Percentiles rank a stretch among this genome's conserved stretches.
phyloP scores from a whole-genome alignment of 2,888 invertebrate genomes.

The Pomacea canaliculata region DNA sequence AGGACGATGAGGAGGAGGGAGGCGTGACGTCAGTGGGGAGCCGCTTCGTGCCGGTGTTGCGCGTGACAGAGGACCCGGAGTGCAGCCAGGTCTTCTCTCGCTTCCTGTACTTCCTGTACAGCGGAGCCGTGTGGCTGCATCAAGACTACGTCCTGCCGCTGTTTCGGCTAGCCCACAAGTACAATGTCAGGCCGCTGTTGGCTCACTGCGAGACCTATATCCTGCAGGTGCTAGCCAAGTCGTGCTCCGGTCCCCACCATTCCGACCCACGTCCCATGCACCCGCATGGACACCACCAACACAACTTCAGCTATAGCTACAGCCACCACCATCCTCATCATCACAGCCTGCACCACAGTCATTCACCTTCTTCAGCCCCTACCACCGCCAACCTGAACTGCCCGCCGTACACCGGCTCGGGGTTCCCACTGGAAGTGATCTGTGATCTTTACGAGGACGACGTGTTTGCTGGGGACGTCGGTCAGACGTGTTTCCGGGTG shows the following conservation, averaged over 20 bases:
- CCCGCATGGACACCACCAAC: neutral
- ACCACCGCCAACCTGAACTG: slow-evolving; percentile 33
- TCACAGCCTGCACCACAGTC: slow-evolving; percentile 17
- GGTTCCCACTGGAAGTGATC: slow-evolving; percentile 34
- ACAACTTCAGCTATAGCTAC: slow-evolving; percentile 12
- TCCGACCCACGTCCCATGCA: slow-evolving; percentile 10
- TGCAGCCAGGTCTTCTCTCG: slow-evolving; percentile 63
- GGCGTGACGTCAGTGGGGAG: slow-evolving; percentile 16
- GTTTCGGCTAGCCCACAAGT: slow-evolving; percentile 63
- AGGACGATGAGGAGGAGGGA: slow-evolving; percentile 5
- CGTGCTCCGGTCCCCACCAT: slow-evolving; percentile 17
- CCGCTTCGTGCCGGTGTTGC: slow-evolving; percentile 45
- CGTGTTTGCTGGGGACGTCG: slow-evolving; percentile 46
- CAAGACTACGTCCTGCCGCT: slow-evolving; percentile 64
- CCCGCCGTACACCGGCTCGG: slow-evolving; percentile 30
- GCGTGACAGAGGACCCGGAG: slow-evolving; percentile 56
- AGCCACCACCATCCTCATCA: slow-evolving; percentile 13
- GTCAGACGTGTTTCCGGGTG: slow-evolving; percentile 52
- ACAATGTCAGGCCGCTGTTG: slow-evolving; percentile 56
- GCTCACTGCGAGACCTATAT: slow-evolving; percentile 64
- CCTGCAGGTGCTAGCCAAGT: slow-evolving; percentile 52
- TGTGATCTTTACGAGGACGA: slow-evolving; percentile 40
- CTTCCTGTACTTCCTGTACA: slow-evolving; percentile 66
- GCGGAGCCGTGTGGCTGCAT: slow-evolving; percentile 64
- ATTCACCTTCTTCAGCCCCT: neutral